phyloP scores from a whole-genome alignment of 2,888 invertebrate genomes.

The Drosophila greeni region DNA sequence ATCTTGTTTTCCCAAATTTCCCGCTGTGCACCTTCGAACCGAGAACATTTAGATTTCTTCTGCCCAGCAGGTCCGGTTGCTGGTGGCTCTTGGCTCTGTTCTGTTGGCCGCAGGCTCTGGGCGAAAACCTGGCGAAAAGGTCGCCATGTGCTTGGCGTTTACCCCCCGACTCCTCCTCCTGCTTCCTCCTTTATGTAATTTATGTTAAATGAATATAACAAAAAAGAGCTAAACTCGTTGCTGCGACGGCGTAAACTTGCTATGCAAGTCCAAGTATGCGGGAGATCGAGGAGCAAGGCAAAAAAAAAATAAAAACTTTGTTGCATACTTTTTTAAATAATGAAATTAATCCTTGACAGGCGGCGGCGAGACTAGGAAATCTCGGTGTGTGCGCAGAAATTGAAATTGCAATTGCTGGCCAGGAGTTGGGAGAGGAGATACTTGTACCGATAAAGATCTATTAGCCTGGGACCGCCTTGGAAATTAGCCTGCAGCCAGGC shows the following conservation, averaged over 20 bases:
- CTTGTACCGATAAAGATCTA: conserved; percentile 63
- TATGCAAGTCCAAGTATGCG: conserved; percentile 67
- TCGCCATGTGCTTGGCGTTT: conserved; percentile 39
- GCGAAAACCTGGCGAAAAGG: conserved; percentile 58
- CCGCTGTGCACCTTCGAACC: conserved; percentile 23
- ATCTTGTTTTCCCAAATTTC: neutral
- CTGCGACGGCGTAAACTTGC: conserved; percentile 70
- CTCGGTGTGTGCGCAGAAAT: conserved; percentile 41
- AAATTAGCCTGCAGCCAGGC: conserved; percentile 35
- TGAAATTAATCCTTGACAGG: conserved; percentile 78
- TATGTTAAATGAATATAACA: conserved; percentile 76
- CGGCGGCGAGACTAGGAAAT: conserved; percentile 46
- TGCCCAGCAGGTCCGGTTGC: conserved; percentile 36
- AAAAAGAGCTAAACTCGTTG: conserved; percentile 72
- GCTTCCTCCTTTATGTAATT: conserved; percentile 65
- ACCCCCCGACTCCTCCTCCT: conserved; percentile 7
- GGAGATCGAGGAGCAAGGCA: conserved; percentile 60
- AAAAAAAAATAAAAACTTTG: conserved; percentile 30
- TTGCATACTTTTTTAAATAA: conserved; percentile 65
- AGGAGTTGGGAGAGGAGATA: conserved; percentile 5
- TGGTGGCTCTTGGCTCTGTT: conserved; percentile 22
- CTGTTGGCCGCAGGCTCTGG: conserved; percentile 28
- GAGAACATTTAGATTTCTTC: conserved; percentile 35
- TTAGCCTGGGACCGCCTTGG: conserved; percentile 40
- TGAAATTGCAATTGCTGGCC: conserved; percentile 47